Percentiles rank a stretch among this genome's conserved stretches.
Conservation (phyloP, 2,113 vertebrate species). For the Lophura nycthemera region DNA sequence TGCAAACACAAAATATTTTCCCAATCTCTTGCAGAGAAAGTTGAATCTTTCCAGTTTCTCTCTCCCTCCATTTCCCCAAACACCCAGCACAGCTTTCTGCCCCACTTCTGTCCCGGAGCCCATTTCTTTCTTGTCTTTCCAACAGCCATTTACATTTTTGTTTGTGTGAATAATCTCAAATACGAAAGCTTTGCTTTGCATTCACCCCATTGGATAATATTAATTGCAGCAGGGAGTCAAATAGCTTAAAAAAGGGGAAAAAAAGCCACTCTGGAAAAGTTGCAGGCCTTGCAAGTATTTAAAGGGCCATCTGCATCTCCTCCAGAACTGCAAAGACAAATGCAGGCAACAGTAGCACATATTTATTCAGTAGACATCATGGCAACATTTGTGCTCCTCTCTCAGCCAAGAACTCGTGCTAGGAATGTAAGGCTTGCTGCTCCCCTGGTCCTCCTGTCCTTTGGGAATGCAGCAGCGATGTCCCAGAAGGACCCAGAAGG, state of each 20-base stretch:
- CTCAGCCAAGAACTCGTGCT: neutral
- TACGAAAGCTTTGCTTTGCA: constrained; percentile 47
- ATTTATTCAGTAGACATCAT: constrained; percentile 38
- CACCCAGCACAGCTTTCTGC: neutral
- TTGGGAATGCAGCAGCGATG: neutral
- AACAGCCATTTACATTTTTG: constrained; percentile 63
- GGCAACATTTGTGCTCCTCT: constrained; percentile 12
- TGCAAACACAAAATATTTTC: neutral
- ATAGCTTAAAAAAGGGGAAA: neutral
- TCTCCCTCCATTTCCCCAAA: neutral
- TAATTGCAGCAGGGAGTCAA: constrained; percentile 55
- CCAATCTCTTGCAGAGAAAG: neutral
- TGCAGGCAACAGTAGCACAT: constrained; percentile 15
- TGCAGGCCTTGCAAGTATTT: constrained; percentile 57
- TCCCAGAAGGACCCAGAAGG: neutral
- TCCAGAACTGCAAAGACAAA: constrained; percentile 37
- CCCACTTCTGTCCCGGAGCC: neutral
- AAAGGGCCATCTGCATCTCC: constrained; percentile 55
- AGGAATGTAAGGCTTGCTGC: neutral
- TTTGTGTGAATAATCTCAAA: constrained; percentile 66
- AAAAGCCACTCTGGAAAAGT: neutral
- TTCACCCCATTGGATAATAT: constrained; percentile 55
- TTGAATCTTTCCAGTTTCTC: neutral
- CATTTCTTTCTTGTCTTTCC: neutral
- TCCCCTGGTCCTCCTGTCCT: neutral